These are phyloP conservation scores for Serrognathus titanus DNA, from an alignment of 2,888 invertebrate genomes.

Conservation along the genomic window DNA sequence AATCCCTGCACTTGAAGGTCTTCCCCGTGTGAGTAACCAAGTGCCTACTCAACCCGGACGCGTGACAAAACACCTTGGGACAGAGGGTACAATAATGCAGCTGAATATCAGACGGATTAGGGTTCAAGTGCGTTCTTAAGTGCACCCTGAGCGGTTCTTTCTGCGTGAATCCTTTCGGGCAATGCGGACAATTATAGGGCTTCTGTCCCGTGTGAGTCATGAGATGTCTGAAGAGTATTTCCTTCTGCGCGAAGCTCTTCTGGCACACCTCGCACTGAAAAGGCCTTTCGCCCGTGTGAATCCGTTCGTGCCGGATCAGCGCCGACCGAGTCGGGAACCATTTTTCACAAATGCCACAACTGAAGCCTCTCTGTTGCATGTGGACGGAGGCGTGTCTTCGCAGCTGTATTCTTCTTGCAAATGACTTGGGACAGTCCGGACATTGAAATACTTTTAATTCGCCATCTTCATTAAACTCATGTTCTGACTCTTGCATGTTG, in stretches of 20 bases:
- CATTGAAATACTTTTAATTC: conserved; percentile 57
- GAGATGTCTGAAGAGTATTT: conserved; percentile 62
- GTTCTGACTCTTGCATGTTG: not conserved
- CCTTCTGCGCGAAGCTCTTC: conserved; percentile 69
- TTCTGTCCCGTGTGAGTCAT: conserved; percentile 60
- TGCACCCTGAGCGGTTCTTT: conserved; percentile 65
- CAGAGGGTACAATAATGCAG: conserved; percentile 67
- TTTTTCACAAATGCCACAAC: conserved; percentile 61
- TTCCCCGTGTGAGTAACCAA: conserved; percentile 63
- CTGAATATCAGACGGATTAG: conserved; percentile 56
- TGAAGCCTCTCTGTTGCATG: conserved; percentile 56
- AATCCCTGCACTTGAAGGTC: conserved; percentile 61
- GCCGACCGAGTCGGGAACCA: conserved; percentile 66
- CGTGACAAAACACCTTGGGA: conserved; percentile 59
- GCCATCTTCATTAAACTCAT: conserved; percentile 40
- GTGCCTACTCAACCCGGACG: conserved; percentile 67
- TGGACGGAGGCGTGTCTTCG: conserved; percentile 62
- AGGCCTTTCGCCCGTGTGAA: conserved; percentile 62
- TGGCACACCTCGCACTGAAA: conserved; percentile 57
- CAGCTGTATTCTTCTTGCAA: conserved; percentile 58
- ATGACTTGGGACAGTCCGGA: conserved; percentile 61
- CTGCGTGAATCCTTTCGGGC: conserved; percentile 70
- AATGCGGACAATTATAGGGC: conserved; percentile 64
- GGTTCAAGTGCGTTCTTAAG: conserved; percentile 56
- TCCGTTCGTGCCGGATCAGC: conserved; percentile 65